Evolutionary conservation across 2,888 invertebrate species (phyloP), one percentile per base, ranked within the genome.

Genomic region (Lithophane semibrunnea): DNA sequence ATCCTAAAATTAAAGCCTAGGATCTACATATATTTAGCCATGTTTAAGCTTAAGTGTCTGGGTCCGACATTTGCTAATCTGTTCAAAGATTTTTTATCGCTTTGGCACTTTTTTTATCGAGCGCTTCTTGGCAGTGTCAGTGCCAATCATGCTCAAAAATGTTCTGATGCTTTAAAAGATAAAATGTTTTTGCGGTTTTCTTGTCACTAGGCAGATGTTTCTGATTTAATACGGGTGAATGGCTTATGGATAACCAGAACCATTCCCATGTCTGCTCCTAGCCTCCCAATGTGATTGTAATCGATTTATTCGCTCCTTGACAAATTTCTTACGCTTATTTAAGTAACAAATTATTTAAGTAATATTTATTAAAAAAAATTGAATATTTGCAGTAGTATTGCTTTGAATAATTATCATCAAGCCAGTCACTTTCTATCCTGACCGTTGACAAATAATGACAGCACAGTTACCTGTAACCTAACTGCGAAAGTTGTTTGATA

Each of bases 61-160:
- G 3, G 42, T 18, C 60, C 3, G 73, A 73, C 44, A 47, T 71
- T 68, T 73, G 61, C 18, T 76, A 71, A 79, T 83, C 37, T 47
- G 44, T 67, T 63, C 18, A 5, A 44, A 49, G 44, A 67, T 18
- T 21, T 68, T 74, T 71, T 67, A 29, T 61, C 56, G 8, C 54
- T 49, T 58, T 21, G 10, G 16, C 54, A 47, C 58, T 73, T 74
- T 70, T 47, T 64, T 70, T 56, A 65, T 29, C 61, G 37, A 16
- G 21, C 52, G 61, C 42, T 70, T 61, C 37, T 67, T 49, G 37
- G 9, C 16, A 37, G 42, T 64, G 47, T 70, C 60, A 77, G 29
- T 61, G 47, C 44, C 81, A 79, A 77, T 81, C 68, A 67, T 37
- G 64, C 54, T 44, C 10, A 42, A 70, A 24, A 61, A 21, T 58